Conservation (phyloP, 1,140 invertebrate genomes). For the Cotesia vestalis region DNA sequence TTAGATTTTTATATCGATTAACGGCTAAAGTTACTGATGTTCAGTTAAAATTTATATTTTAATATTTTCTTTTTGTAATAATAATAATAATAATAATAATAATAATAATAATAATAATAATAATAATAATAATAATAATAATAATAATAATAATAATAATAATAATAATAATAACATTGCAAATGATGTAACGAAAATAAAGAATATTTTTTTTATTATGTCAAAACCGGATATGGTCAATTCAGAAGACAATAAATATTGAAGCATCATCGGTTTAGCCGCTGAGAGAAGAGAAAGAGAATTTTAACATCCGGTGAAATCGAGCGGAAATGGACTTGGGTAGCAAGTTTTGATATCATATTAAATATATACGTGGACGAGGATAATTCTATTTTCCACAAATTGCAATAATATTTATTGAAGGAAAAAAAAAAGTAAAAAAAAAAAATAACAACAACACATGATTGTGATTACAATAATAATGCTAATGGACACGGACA, state of each 20-base stretch:
- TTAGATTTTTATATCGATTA: not conserved
- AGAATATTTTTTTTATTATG: constrained; percentile 8
- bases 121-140: constrained; percentile 3
- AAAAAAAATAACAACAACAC: not conserved
- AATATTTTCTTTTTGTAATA: no score
- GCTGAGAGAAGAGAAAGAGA: constrained; percentile 17
- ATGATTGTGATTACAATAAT: not conserved
- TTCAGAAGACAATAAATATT: constrained; percentile 29
- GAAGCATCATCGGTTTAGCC: constrained; percentile 22
- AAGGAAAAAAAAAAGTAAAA: no score
- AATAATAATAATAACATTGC: constrained; percentile 8
- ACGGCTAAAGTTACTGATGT: not conserved
- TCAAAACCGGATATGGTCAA: constrained; percentile 29
- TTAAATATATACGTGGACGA: not conserved
- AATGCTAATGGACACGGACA: no score
- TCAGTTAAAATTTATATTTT: no score
- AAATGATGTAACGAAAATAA: constrained; percentile 1
- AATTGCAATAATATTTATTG: not conserved
- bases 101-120: constrained; percentile 11
- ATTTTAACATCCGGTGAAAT: constrained; percentile 34
- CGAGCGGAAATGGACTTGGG: constrained; percentile 22
- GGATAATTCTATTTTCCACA: constrained; percentile 7
- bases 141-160: not conserved
- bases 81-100: no score
- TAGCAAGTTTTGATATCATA: not conserved